Evolutionary conservation across 2,888 invertebrate genomes (phyloP).

Genomic region (Amblyjoppa proteus): DNA sequence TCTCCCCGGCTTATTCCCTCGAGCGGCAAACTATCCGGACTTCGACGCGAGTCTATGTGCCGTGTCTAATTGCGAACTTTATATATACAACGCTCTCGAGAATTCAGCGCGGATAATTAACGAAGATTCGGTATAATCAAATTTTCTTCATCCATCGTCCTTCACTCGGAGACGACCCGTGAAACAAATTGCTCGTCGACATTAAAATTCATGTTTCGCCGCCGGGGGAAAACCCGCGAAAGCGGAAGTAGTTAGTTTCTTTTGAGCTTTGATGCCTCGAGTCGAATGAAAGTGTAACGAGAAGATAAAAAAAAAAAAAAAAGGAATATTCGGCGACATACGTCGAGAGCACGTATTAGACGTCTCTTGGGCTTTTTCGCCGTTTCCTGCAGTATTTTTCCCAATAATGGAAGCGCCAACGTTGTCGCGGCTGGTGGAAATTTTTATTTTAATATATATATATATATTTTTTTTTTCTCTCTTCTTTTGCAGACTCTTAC

Average conservation of each 20-base stretch:
- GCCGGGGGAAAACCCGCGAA: background rate
- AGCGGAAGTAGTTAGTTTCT: background rate
- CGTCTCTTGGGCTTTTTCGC: background rate
- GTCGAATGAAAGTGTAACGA: background rate
- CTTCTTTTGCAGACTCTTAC: constrained; percentile 47
- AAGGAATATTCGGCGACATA: background rate
- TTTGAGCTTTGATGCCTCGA: constrained; percentile 5
- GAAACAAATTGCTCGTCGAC: constrained; percentile 1
- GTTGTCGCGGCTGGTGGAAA: constrained; percentile 11
- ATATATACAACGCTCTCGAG: constrained; percentile 1
- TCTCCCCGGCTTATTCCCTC: constrained; percentile 5
- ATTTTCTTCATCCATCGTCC: constrained; percentile 23
- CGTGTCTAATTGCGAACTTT: constrained; percentile 35
- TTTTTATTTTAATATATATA: background rate
- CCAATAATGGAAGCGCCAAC: constrained; percentile 55
- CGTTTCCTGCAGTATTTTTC: constrained; percentile 33
- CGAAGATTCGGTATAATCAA: constrained; percentile 37
- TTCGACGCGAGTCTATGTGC: constrained; percentile 18
- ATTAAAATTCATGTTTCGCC: constrained; percentile 13
- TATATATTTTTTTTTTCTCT: constrained; percentile 29
- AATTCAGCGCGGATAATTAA: constrained; percentile 35
- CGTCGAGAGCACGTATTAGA: constrained; percentile 47
- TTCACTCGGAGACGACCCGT: background rate
- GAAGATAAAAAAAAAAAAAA: background rate
- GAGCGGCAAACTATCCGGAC: constrained; percentile 18